Conservation (phyloP, 2,113 vertebrate genomes). For the Telmatochromis sp. region DNA sequence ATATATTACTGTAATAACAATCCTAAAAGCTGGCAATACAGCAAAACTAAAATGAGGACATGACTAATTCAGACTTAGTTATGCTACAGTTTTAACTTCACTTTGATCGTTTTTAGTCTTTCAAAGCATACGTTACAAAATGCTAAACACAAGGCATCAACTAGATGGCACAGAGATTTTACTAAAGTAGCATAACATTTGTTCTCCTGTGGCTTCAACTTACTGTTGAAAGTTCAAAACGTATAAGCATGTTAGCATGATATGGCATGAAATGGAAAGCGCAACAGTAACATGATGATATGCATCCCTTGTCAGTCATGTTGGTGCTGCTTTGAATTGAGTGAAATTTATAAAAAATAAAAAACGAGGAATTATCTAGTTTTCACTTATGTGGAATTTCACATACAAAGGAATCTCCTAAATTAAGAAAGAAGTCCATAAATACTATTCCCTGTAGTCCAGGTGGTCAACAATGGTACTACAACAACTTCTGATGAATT, state of each 20-base stretch:
- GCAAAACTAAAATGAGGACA: not conserved
- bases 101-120: not conserved
- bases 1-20: not conserved
- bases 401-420: not conserved
- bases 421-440: rapidly evolving
- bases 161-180: not conserved
- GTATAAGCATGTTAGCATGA: not conserved
- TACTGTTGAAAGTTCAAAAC: not conserved
- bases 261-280: not conserved
- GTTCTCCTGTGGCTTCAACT: not conserved
- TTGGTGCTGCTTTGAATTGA: not conserved
- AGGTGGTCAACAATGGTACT: not conserved
- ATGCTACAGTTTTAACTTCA: not conserved
- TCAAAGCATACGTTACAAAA: not conserved
- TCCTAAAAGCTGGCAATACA: not conserved
- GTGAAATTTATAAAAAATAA: not conserved
- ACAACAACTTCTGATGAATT: rapidly evolving
- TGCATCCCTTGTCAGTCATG: not conserved
- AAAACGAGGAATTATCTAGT: rapidly evolving
- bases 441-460: not conserved
- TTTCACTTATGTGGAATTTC: not conserved
- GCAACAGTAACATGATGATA: not conserved
- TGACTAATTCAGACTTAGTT: not conserved
- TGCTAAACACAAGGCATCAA: not conserved
- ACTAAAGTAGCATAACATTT: not conserved